Percentiles rank a stretch among this genome's conserved stretches.
phyloP scores from a whole-genome alignment of 2,888 invertebrate species.

The Ceriagrion tenellum region DNA sequence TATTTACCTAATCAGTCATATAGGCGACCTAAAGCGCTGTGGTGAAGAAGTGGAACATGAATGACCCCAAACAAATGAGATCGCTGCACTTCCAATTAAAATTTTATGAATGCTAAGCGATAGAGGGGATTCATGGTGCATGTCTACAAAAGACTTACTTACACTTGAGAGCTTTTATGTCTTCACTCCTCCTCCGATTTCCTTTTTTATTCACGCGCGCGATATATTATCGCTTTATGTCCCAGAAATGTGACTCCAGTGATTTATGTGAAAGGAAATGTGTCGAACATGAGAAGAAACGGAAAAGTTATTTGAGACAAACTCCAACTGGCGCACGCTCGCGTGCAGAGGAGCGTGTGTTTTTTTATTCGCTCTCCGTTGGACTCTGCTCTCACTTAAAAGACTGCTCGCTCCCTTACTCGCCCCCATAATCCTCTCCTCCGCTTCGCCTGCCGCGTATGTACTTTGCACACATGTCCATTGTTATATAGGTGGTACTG shows the following conservation, averaged over 20 bases:
- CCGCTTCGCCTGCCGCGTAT: background rate
- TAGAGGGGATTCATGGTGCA: too few species aligned
- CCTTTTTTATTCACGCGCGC: background rate
- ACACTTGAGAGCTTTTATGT: background rate
- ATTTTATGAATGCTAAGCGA: too few species aligned
- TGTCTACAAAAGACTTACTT: too few species aligned
- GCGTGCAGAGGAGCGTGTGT: background rate
- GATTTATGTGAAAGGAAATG: background rate
- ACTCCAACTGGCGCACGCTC: background rate
- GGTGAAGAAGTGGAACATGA: too few species aligned
- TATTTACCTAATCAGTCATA: too few species aligned
- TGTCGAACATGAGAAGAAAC: constrained; percentile 16
- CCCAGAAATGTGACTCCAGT: background rate
- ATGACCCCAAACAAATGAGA: too few species aligned
- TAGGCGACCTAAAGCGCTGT: too few species aligned
- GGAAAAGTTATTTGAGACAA: background rate
- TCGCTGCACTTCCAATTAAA: too few species aligned
- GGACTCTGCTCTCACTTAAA: background rate
- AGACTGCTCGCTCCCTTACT: background rate
- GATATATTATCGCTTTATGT: background rate
- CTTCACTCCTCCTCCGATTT: background rate
- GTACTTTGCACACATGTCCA: background rate
- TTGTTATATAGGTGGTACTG: background rate
- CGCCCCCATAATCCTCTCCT: background rate
- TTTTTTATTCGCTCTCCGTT: background rate